Base-by-base conservation (phyloP, 2,113 vertebrate genomes). In the Cyprinodon brontotheroides region DNA sequence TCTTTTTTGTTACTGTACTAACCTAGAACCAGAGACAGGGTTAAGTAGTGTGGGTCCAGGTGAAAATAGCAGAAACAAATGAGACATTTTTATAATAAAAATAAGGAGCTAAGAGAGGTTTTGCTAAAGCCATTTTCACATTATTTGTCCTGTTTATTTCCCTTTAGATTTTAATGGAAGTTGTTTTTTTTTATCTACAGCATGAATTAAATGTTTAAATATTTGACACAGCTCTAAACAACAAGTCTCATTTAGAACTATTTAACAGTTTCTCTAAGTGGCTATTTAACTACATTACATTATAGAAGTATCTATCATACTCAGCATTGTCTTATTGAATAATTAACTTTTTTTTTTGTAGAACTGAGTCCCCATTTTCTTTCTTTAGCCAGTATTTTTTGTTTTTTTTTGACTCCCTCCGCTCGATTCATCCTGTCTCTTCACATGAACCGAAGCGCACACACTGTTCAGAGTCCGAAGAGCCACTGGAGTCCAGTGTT, bases 401-500 rank as follows among this genome's bases (percentile, higher is more conserved):
- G 65, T 64, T 59, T 11, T 1, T 13, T 39, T 22, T 12, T 10
- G 38, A 57, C 41, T 76, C 61, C 17, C 20, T 47, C n/a, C 36
- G 22, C 66, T 78, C 50, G 29, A 70, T 80, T 77, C 83, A 65
- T 60, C 71, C 59, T 75, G 70, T 77, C 69, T 82, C 77, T 45
- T 74, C 68, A 39, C 73, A 61, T 77, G 66, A 70, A 77, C 63
- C 75, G 59, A 70, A 79, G 80, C 17, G 45, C 50, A 66, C 86
- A 81, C 66, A 68, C 81, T 82, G 79, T 73, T 78, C 64, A 50
- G 64, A 84, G 79, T 86, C 77, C 85, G 83, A 70, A 66, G 71
- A 90, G 80, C 82, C 83, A 81, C 87, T 81, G 87, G 88, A 85
- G 83, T 85, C 83, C 82, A 87, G 37, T 67, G 72, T 71, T 79